A percentile compares a stretch with the other conserved stretches of the same genome.
These are phyloP conservation scores for Strix aluco DNA, from an alignment of 2,113 vertebrate genomes.

Conservation along the genomic window DNA sequence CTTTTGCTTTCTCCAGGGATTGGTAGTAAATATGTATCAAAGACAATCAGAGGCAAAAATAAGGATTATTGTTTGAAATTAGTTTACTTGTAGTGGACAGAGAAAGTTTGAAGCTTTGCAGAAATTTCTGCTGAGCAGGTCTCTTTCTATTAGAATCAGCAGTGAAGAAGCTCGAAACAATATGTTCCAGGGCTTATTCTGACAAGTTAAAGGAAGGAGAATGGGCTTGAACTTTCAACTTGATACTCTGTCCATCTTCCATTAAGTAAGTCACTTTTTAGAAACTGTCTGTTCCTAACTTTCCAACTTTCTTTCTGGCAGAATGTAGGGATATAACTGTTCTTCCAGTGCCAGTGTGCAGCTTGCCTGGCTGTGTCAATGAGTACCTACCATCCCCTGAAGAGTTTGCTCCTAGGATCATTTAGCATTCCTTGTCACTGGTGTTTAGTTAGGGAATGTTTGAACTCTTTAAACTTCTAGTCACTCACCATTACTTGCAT, in stretches of 20 bases:
- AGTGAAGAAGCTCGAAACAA: background rate
- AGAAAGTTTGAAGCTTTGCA: background rate
- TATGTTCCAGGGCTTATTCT: background rate
- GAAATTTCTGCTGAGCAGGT: background rate
- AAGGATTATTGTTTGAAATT: background rate
- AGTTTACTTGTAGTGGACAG: background rate
- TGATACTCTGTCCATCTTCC: background rate
- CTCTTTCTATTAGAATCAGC: background rate
- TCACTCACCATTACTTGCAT: slow-evolving; percentile 26
- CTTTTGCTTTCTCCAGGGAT: background rate
- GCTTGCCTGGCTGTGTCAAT: background rate
- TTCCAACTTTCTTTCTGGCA: background rate
- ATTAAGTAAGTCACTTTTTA: background rate
- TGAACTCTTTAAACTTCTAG: slow-evolving; percentile 38
- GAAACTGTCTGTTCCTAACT: background rate
- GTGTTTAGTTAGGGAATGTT: slow-evolving; percentile 46
- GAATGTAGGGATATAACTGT: background rate
- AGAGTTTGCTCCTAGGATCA: background rate
- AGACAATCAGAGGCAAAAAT: background rate
- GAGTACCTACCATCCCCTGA: background rate
- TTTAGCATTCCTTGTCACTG: slow-evolving; percentile 12
- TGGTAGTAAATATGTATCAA: background rate
- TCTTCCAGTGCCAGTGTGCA: background rate
- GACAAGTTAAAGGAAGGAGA: background rate
- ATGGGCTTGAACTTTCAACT: background rate